These are phyloP conservation scores for Eupithecia inturbata DNA, from an alignment of 2,888 invertebrate genomes.

Conservation along the genomic window DNA sequence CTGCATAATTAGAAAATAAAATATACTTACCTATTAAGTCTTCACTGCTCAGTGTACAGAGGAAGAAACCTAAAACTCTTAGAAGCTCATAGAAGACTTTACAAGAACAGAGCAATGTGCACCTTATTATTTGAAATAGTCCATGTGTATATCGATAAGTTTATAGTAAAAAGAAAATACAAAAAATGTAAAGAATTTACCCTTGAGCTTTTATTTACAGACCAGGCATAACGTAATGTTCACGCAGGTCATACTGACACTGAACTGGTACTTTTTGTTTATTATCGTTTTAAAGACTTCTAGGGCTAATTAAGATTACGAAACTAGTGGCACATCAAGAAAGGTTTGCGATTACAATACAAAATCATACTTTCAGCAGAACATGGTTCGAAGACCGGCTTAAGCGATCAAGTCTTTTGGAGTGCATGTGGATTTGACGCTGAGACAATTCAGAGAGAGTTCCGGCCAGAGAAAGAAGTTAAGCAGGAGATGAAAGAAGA, in stretches of 20 bases:
- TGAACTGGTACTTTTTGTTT: background rate
- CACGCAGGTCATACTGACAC: background rate
- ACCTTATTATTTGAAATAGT: background rate
- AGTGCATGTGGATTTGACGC: slow-evolving; percentile 6
- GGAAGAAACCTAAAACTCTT: background rate
- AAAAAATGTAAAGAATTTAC: background rate
- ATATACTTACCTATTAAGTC: background rate
- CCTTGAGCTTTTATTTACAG: slow-evolving; percentile 2
- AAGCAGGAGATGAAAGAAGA: background rate
- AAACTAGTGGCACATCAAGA: slow-evolving; percentile 2
- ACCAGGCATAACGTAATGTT: background rate
- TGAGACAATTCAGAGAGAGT: slow-evolving; percentile 2
- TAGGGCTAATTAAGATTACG: background rate
- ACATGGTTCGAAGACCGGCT: slow-evolving; percentile 55
- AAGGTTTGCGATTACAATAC: slow-evolving; percentile 57
- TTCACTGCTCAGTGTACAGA: background rate
- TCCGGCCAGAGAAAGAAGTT: background rate
- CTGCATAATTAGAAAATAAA: background rate
- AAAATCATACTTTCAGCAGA: slow-evolving; percentile 71
- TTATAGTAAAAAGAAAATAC: background rate
- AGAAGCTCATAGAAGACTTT: background rate
- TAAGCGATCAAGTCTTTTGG: slow-evolving; percentile 48
- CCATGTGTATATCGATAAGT: background rate
- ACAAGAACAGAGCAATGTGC: background rate
- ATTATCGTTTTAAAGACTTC: background rate